Base-by-base conservation (phyloP, 2,888 invertebrate species). In the Anticlea derivata region DNA sequence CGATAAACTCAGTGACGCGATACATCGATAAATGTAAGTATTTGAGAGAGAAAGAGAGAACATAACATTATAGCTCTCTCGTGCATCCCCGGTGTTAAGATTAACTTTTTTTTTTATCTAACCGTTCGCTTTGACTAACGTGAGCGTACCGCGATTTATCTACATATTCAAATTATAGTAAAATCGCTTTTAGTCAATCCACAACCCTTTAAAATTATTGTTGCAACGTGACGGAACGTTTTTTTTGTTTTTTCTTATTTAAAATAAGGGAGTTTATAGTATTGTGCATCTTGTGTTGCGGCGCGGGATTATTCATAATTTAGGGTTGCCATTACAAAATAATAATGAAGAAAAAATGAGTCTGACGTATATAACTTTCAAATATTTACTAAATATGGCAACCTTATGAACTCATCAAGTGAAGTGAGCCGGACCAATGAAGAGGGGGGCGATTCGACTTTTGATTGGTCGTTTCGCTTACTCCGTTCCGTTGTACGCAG, bases 91-190 rank as follows among this genome's bases (percentile, higher is more conserved):
- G 80, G 84, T 84, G 81, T 80, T 77, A 74, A 72, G 72, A 73
- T 70, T 72, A 68, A 71, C 68, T 66, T 60, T 71, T 72, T 70
- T 68, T 72, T 68, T 67, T 66, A 53, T 8, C 77, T 87, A 86
- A 87, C 85, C 83, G 86, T 86, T 83, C 85, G 88, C 89, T 89
- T 88, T 71, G 83, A 87, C 86, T 88, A 89, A 89, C 81, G 81
- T 72, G 80, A 55, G 78, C 79, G 75, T 71, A 40, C 69, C 85
- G 82, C 79, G 84, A 31, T 69, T 63, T 65, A 65, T 67, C 70
- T 67, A 65, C 63, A 65, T 58, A 67, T 63, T 59, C 62, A 63
- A 68, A 66, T 54, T 57, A 54, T 59, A 53, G 54, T 58, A 38
- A 55, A 53, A 54, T 75, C 70, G 77, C 74, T 76, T 78, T 54